Evolutionary conservation across 2,888 invertebrate species (phyloP).

Genomic region (Pollenia amentaria): DNA sequence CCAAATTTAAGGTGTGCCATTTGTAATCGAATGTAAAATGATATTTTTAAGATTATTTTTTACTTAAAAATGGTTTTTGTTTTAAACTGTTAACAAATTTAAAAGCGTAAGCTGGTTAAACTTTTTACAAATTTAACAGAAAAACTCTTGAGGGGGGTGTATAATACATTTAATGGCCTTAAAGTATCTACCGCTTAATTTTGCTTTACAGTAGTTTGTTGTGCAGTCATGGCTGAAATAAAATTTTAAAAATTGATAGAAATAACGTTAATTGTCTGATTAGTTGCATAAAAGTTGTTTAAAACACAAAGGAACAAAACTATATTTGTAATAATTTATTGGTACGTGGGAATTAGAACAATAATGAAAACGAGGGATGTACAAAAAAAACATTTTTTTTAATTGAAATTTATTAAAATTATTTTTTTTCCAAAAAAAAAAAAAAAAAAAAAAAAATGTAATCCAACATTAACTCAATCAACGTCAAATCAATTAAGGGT

Average conservation of each 20-base stretch:
- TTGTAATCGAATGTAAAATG: conserved; percentile 1
- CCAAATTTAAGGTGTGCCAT: conserved; percentile 17
- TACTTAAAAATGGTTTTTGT: background rate
- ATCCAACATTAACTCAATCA: too few species aligned
- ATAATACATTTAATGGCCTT: conserved; percentile 18
- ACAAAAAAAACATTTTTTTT: background rate
- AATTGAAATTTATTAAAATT: too few species aligned
- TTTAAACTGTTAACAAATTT: conserved; percentile 22
- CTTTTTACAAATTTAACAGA: background rate
- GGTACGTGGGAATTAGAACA: background rate
- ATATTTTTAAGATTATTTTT: background rate
- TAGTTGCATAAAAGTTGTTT: conserved; percentile 6
- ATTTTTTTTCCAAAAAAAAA: too few species aligned
- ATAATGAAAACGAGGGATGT: background rate
- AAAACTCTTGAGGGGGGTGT: background rate
- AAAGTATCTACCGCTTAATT: background rate
- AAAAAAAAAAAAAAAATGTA: too few species aligned
- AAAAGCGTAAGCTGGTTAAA: background rate
- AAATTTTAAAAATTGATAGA: background rate
- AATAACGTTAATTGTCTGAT: conserved; percentile 19
- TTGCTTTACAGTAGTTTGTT: background rate
- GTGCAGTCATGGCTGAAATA: conserved; percentile 3
- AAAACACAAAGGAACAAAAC: background rate
- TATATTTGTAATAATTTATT: background rate
- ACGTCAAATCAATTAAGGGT: too few species aligned